Conservation (phyloP, 1,140 invertebrate genomes). For the Listronotus bonariensis region DNA sequence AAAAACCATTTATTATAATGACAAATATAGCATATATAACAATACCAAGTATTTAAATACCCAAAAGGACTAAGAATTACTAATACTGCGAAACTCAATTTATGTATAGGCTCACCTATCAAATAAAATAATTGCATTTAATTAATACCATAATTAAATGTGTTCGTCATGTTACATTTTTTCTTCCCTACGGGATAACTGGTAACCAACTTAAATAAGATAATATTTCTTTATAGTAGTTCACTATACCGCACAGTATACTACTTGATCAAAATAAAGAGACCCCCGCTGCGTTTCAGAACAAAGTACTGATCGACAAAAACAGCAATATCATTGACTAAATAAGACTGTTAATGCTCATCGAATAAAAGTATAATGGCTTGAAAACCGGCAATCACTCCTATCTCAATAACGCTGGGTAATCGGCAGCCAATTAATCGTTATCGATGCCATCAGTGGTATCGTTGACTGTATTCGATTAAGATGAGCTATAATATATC, state of each 20-base stretch:
- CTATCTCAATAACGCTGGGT: constrained; percentile 51
- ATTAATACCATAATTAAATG: background rate
- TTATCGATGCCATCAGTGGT: constrained; percentile 47
- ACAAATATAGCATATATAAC: too few species aligned
- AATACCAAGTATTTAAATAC: too few species aligned
- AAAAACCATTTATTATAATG: too few species aligned
- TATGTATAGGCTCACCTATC: too few species aligned
- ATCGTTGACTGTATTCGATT: constrained; percentile 49
- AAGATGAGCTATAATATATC: constrained; percentile 43
- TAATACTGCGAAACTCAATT: too few species aligned
- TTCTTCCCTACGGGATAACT: background rate
- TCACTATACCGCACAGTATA: constrained; percentile 15
- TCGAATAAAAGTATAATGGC: constrained; percentile 46
- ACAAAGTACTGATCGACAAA: constrained; percentile 24
- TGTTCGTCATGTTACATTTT: background rate
- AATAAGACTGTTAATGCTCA: constrained; percentile 43
- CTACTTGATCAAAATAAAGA: constrained; percentile 25
- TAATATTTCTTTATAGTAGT: constrained; percentile 17
- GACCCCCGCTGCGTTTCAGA: constrained; percentile 18
- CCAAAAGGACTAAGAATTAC: too few species aligned
- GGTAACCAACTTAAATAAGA: constrained; percentile 4
- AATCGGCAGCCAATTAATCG: constrained; percentile 51
- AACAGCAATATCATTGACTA: constrained; percentile 41
- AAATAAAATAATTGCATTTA: constrained; percentile 3
- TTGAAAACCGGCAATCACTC: constrained; percentile 31